Evolutionary conservation across 1,140 invertebrate genomes (phyloP).

Genomic region (Lethocerus indicus): DNA sequence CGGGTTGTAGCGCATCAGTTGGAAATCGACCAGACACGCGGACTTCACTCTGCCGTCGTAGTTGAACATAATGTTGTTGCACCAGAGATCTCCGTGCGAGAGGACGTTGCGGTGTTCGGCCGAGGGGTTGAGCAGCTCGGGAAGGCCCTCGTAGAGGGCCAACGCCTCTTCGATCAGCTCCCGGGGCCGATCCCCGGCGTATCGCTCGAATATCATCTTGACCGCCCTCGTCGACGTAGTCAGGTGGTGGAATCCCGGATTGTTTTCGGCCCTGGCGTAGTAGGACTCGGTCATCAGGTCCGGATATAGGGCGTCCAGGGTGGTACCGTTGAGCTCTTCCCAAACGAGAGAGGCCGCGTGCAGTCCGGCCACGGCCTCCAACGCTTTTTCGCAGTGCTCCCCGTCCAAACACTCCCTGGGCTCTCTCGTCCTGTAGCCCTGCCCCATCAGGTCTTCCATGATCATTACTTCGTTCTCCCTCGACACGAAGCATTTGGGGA

Average conservation of each 20-base stretch:
- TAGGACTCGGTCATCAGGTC: not conserved
- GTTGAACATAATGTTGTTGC: constrained; percentile 2
- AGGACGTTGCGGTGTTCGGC: not conserved
- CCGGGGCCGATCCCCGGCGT: not conserved
- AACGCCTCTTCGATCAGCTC: not conserved
- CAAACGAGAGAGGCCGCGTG: not conserved
- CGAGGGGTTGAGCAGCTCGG: not conserved
- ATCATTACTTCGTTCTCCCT: not conserved
- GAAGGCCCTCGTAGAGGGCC: not conserved
- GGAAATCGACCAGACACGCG: not conserved
- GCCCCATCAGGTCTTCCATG: not conserved
- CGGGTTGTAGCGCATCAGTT: not conserved
- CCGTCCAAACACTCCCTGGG: not conserved
- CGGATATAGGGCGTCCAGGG: not conserved
- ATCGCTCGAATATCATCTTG: not conserved
- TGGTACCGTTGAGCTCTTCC: not conserved
- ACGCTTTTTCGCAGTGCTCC: not conserved
- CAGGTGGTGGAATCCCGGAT: not conserved
- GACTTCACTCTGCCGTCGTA: not conserved
- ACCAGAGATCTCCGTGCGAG: not conserved
- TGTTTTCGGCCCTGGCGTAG: not conserved
- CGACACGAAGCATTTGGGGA: not conserved
- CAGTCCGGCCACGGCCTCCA: not conserved
- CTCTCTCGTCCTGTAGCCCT: not conserved
- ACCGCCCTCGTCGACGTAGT: not conserved